These are phyloP conservation scores for Tiliacea aurago DNA, from an alignment of 2,888 invertebrate species.

Conservation along the genomic window DNA sequence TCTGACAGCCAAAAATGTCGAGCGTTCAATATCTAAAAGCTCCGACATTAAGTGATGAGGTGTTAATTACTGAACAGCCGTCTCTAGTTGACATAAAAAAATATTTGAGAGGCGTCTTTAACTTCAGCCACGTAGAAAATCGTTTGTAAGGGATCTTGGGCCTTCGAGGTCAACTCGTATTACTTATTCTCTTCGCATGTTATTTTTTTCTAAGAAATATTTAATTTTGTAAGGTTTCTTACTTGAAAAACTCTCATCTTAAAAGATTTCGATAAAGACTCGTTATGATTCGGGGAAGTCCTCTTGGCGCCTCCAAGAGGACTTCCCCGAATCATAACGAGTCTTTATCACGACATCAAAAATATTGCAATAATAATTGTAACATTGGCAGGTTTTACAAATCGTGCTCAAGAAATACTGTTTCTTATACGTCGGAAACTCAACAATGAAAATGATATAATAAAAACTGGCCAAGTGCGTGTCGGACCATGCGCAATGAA, in stretches of 20 bases:
- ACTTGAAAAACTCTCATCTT: constrained; percentile 6
- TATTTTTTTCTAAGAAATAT: constrained; percentile 23
- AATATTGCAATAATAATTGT: neutral
- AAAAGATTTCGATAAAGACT: constrained; percentile 7
- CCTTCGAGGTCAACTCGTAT: constrained; percentile 41
- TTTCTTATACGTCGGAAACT: neutral
- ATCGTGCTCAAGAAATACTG: neutral
- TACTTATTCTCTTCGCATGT: constrained; percentile 38
- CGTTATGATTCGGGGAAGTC: neutral
- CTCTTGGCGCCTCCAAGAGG: too few relatives aligned
- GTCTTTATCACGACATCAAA: too few relatives aligned
- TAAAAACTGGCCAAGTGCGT: neutral
- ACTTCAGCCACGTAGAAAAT: constrained; percentile 41
- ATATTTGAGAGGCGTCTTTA: constrained; percentile 39
- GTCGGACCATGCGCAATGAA: too few relatives aligned
- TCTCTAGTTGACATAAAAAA: constrained; percentile 38
- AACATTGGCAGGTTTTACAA: neutral
- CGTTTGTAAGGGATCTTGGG: constrained; percentile 39
- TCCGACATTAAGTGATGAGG: constrained; percentile 57
- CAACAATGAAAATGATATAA: neutral
- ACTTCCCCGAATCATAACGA: too few relatives aligned
- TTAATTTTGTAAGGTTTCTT: constrained; percentile 28
- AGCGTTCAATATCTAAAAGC: constrained; percentile 43
- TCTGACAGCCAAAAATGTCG: constrained; percentile 43
- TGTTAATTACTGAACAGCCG: constrained; percentile 56